Percentiles rank a stretch among this genome's conserved stretches.
Conservation (phyloP, 1,140 invertebrate species). For the Vanessa atalanta region DNA sequence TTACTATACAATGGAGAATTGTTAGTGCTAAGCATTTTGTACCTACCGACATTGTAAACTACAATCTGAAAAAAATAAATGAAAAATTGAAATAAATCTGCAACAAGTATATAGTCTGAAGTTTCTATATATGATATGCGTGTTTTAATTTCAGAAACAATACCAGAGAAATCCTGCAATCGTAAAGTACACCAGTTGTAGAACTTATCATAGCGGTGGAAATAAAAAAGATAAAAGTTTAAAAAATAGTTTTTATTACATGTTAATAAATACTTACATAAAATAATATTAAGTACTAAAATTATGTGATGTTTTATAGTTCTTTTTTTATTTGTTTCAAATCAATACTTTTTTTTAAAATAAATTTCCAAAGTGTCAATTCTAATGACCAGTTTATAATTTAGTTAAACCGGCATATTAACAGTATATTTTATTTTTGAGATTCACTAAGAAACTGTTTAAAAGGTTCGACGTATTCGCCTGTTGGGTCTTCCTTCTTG, state of each 20-base stretch:
- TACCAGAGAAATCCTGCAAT: too few relatives aligned
- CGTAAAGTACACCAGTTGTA: too few relatives aligned
- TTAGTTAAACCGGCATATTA: too few relatives aligned
- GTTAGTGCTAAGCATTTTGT: too few relatives aligned
- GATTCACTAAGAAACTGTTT: constrained; percentile 34
- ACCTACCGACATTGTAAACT: too few relatives aligned
- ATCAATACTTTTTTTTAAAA: background rate
- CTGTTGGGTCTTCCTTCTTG: constrained; percentile 35
- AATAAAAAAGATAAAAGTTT: background rate
- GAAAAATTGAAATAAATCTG: too few relatives aligned
- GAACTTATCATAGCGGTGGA: background rate
- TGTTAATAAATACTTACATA: background rate
- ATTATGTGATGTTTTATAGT: background rate
- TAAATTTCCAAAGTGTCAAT: background rate
- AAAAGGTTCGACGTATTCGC: constrained; percentile 32
- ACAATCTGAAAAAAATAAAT: too few relatives aligned
- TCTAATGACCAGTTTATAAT: too few relatives aligned
- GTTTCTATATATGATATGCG: too few relatives aligned
- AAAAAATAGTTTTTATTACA: constrained; percentile 1
- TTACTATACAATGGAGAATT: too few relatives aligned
- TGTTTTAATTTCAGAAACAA: too few relatives aligned
- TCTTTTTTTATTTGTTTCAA: background rate
- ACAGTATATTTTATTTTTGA: constrained; percentile 31
- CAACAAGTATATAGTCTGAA: too few relatives aligned
- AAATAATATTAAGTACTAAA: constrained; percentile 1